Percentiles rank a stretch among this genome's conserved stretches.
Evolutionary conservation across 2,113 vertebrate species (phyloP).

Genomic region (Trichomycterus rosablanca): DNA sequence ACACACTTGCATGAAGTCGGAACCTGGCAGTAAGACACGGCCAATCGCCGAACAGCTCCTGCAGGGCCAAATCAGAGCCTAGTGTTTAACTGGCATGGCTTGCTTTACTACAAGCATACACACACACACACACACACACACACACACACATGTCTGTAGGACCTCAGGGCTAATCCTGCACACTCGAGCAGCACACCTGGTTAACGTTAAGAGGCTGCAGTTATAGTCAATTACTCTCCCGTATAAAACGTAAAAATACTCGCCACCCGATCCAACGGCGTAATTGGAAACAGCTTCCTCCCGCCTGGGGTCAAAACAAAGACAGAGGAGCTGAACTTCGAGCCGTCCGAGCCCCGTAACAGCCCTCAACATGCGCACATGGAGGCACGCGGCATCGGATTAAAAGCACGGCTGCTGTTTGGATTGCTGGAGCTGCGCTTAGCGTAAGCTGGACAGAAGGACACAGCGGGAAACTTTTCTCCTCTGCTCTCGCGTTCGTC

Average conservation of each 20-base stretch:
- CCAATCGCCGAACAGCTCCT: constrained; percentile 40
- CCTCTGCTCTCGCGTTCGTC: constrained; percentile 8
- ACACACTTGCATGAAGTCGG: constrained; percentile 18
- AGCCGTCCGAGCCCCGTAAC: constrained; percentile 55
- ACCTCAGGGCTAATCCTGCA: constrained; percentile 67
- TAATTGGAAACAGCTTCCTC: constrained; percentile 71
- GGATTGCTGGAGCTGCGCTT: neutral
- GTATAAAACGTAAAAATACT: constrained; percentile 71
- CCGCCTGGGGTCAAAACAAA: constrained; percentile 56
- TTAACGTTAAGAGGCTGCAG: constrained; percentile 71
- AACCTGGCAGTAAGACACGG: constrained; percentile 42
- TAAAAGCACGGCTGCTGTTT: constrained; percentile 12
- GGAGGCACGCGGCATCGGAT: constrained; percentile 18
- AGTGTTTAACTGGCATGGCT: constrained; percentile 42
- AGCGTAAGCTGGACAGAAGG: constrained; percentile 27
- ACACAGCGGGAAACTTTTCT: constrained; percentile 46
- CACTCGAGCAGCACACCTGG: constrained; percentile 67
- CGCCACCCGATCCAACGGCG: constrained; percentile 52
- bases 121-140: constrained; percentile 30
- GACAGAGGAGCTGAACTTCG: constrained; percentile 51
- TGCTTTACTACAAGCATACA: constrained; percentile 38
- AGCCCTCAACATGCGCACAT: neutral
- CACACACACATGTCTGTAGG: constrained; percentile 43
- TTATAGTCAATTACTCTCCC: constrained; percentile 74
- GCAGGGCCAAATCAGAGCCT: constrained; percentile 30